Conservation (phyloP, 1,140 invertebrate species). For the Drosophila mauritiana region DNA sequence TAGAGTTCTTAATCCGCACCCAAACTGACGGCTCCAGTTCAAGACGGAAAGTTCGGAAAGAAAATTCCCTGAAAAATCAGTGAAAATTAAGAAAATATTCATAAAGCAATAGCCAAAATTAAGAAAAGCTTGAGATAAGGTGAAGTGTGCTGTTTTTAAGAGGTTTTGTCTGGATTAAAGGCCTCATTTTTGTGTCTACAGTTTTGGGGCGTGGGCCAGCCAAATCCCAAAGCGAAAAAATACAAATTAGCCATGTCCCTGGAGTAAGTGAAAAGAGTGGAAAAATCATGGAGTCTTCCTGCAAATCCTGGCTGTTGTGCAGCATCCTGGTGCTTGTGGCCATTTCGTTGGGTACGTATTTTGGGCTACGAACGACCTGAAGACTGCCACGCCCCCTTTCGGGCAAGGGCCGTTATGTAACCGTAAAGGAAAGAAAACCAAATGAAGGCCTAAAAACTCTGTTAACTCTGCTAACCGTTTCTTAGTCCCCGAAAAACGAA, state of each 20-base stretch:
- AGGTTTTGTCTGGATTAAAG: neutral
- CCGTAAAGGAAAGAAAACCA: constrained; percentile 30
- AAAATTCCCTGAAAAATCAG: constrained; percentile 29
- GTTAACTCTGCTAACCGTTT: constrained; percentile 48
- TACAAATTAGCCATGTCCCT: constrained; percentile 51
- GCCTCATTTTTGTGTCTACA: constrained; percentile 32
- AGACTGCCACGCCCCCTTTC: constrained; percentile 9
- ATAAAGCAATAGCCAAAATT: constrained; percentile 20
- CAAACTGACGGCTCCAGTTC: constrained; percentile 62
- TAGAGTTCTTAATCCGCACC: constrained; percentile 78
- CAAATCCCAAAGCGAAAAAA: constrained; percentile 7
- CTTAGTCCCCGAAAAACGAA: constrained; percentile 30
- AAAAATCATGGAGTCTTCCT: constrained; percentile 46
- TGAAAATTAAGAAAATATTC: constrained; percentile 42
- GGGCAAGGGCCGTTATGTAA: constrained; percentile 60
- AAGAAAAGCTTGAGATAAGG: constrained; percentile 20
- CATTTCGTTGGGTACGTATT: constrained; percentile 67
- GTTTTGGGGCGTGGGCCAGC: constrained; percentile 53
- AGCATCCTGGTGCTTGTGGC: constrained; percentile 61
- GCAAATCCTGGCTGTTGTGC: constrained; percentile 55
- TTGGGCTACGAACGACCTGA: constrained; percentile 14
- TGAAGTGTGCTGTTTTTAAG: constrained; percentile 25
- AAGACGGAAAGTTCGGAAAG: constrained; percentile 55
- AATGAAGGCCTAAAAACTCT: constrained; percentile 16
- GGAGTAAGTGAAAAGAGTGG: constrained; percentile 43